These are phyloP conservation scores for Hemistola chrysoprasaria DNA, from an alignment of 2,888 invertebrate species.

Conservation along the genomic window DNA sequence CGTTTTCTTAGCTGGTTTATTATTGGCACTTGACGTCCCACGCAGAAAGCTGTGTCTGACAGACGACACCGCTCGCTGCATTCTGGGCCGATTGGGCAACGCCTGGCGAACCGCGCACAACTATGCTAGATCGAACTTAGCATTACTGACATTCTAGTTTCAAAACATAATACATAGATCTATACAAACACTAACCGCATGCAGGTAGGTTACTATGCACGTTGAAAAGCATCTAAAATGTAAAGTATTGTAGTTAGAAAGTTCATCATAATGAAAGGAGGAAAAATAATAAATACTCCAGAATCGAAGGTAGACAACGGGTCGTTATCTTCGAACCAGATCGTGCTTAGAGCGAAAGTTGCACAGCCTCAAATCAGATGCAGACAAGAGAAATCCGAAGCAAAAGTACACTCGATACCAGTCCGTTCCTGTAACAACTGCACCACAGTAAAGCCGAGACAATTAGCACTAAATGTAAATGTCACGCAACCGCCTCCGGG, in stretches of 20 bases:
- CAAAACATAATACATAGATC: no score
- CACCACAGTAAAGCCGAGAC: constrained; percentile 44
- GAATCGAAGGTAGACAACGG: constrained; percentile 37
- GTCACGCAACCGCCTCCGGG: constrained; percentile 60
- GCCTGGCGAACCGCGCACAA: constrained; percentile 43
- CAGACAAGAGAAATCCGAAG: constrained; percentile 59
- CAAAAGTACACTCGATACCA: constrained; percentile 58
- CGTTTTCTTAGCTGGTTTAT: constrained; percentile 31
- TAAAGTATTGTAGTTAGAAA: constrained; percentile 4
- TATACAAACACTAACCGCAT: no score
- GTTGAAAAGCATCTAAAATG: neutral
- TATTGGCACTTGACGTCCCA: constrained; percentile 43
- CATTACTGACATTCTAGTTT: constrained; percentile 13
- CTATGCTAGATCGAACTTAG: constrained; percentile 33
- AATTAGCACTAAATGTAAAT: constrained; percentile 68
- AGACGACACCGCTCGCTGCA: constrained; percentile 54
- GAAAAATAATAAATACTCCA: constrained; percentile 28
- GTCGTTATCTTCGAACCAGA: constrained; percentile 58
- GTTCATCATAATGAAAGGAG: constrained; percentile 22
- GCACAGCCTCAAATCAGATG: constrained; percentile 67
- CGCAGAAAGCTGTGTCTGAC: constrained; percentile 32
- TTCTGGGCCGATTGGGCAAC: constrained; percentile 65
- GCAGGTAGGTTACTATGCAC: neutral
- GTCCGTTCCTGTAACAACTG: constrained; percentile 54
- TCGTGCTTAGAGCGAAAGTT: constrained; percentile 70